Evolutionary conservation across 2,888 invertebrate genomes (phyloP).

Genomic region (Microplitis deprimator): DNA sequence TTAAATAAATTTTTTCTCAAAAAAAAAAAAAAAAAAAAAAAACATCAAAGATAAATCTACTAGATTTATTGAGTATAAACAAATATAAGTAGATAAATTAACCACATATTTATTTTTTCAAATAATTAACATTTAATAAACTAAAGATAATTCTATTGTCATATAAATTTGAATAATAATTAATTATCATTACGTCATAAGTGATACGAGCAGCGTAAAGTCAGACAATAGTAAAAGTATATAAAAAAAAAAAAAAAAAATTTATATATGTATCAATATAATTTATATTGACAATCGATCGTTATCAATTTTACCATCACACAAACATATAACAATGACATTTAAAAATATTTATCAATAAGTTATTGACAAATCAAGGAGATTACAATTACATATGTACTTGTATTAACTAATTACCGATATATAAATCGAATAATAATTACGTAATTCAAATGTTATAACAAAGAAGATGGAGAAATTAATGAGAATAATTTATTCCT

Average conservation of each 20-base stretch:
- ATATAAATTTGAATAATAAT: not conserved
- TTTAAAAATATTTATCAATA: conserved; percentile 2
- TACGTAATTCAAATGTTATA: conserved; percentile 18
- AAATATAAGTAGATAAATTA: too few species aligned
- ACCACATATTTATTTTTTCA: too few species aligned
- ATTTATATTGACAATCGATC: not conserved
- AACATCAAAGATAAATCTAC: too few species aligned
- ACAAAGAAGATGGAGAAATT: conserved; percentile 26
- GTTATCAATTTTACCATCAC: not conserved
- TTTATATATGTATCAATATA: not conserved
- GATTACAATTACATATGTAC: not conserved
- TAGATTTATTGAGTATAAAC: too few species aligned
- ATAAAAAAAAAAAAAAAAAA: not conserved
- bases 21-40: too few species aligned
- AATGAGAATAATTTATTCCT: not conserved
- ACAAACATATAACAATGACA: not conserved
- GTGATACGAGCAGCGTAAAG: not conserved
- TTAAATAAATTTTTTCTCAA: too few species aligned
- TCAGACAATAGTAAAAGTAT: not conserved
- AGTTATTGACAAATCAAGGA: not conserved
- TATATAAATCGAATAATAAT: not conserved
- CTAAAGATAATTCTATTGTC: too few species aligned
- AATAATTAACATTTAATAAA: too few species aligned
- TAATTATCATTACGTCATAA: not conserved
- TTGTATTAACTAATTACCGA: not conserved